A percentile compares a stretch with the other conserved stretches of the same genome.
Evolutionary conservation across 2,113 vertebrate genomes (phyloP).

Genomic region (Myocastor coypus): DNA sequence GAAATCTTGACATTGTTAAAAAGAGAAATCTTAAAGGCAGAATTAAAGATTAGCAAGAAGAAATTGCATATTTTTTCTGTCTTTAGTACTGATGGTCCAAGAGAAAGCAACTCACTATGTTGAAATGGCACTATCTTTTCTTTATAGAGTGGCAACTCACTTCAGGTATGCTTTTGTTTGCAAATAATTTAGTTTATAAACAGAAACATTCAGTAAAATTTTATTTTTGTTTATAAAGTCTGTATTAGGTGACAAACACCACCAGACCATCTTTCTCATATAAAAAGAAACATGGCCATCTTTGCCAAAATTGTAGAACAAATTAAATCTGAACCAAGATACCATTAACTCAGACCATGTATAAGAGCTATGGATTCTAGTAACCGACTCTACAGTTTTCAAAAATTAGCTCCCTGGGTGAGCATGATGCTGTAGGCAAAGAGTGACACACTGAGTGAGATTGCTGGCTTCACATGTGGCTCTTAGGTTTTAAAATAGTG

Average conservation of each 20-base stretch:
- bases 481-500: background rate
- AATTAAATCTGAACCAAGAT: background rate
- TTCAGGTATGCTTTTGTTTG: background rate
- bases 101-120: constrained; percentile 21
- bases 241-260: background rate
- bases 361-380: background rate
- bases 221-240: background rate
- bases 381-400: background rate
- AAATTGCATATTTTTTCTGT: background rate
- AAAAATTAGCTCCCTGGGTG: background rate
- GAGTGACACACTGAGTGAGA: background rate
- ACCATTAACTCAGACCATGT: background rate
- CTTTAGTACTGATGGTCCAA: background rate
- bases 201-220: background rate
- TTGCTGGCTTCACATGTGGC: background rate
- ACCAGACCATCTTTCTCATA: background rate
- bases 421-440: background rate
- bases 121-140: background rate
- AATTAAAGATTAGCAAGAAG: background rate
- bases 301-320: background rate
- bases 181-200: background rate
- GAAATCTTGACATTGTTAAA: background rate
- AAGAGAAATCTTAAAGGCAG: background rate
- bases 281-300: background rate
- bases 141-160: background rate